Conservation (phyloP, 2,113 vertebrate species). For the Halichoeres trimaculatus region DNA sequence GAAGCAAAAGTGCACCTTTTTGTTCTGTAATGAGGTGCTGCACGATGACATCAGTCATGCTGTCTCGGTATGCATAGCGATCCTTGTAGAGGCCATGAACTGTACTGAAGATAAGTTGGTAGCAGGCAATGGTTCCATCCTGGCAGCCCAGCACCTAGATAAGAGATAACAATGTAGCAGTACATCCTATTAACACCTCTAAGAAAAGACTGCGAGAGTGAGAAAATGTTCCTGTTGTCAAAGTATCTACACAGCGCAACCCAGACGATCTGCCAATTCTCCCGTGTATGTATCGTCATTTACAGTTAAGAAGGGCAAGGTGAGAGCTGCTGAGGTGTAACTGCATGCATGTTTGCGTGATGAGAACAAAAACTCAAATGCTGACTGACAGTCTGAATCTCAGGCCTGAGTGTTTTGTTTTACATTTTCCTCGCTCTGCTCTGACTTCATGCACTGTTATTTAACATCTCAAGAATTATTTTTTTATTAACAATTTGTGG, state of each 20-base stretch:
- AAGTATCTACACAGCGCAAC: conserved; percentile 54
- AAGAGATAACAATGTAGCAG: conserved; percentile 70
- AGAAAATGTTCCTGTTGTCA: conserved; percentile 71
- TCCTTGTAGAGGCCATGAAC: conserved; percentile 98
- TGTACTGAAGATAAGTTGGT: conserved; percentile 96
- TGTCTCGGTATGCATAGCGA: conserved; percentile 95
- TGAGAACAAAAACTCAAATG: conserved; percentile 23
- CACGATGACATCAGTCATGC: conserved; percentile 97
- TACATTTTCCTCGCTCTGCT: background rate
- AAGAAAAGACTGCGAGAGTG: conserved; percentile 76
- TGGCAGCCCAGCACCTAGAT: conserved; percentile 94
- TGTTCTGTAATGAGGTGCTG: conserved; percentile 97
- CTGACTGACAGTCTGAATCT: conserved; percentile 11
- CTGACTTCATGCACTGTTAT: conserved; percentile 6
- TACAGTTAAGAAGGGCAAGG: conserved; percentile 58
- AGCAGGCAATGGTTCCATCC: conserved; percentile 95
- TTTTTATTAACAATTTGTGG: conserved; percentile 14
- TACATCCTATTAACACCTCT: conserved; percentile 78
- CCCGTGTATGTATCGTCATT: conserved; percentile 45
- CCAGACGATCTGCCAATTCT: conserved; percentile 61
- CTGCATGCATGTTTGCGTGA: background rate
- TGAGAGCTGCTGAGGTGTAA: conserved; percentile 39
- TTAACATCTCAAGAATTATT: conserved; percentile 29
- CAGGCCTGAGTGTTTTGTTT: conserved; percentile 5
- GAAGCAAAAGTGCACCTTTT: conserved; percentile 81